Evolutionary conservation across 2,797 vertebrate genomes (phyloP).

Genomic region (Limnodromus scolopaceus): DNA sequence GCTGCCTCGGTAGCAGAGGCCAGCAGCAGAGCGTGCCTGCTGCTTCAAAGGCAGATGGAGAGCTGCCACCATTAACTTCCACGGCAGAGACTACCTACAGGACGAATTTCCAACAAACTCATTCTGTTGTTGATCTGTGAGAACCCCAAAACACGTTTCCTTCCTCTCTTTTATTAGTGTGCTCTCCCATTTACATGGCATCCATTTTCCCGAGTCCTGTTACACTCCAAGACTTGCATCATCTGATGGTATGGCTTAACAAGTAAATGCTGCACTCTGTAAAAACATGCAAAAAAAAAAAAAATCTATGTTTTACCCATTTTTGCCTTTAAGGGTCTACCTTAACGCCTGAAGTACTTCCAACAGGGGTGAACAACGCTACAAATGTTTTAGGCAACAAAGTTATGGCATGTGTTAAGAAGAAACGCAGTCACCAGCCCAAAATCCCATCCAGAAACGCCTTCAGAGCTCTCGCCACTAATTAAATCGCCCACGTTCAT

Average conservation of each 20-base stretch:
- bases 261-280: background rate
- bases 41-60: background rate
- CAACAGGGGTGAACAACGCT: background rate
- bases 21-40: background rate
- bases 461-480: background rate
- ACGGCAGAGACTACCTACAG: background rate
- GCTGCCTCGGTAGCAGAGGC: background rate
- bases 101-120: background rate
- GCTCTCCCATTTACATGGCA: background rate
- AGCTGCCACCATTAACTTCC: background rate
- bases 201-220: background rate
- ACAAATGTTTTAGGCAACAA: background rate
- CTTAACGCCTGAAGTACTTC: background rate
- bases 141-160: background rate
- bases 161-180: background rate
- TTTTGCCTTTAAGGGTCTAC: background rate
- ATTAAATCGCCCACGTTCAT: background rate
- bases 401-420: background rate
- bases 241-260: background rate
- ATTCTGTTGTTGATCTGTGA: fast-evolving
- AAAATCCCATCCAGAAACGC: background rate
- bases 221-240: background rate
- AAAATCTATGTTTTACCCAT: background rate
- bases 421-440: background rate
- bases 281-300: background rate